phyloP scores from a whole-genome alignment of 2,888 invertebrate genomes.

The Hartigia nigra region DNA sequence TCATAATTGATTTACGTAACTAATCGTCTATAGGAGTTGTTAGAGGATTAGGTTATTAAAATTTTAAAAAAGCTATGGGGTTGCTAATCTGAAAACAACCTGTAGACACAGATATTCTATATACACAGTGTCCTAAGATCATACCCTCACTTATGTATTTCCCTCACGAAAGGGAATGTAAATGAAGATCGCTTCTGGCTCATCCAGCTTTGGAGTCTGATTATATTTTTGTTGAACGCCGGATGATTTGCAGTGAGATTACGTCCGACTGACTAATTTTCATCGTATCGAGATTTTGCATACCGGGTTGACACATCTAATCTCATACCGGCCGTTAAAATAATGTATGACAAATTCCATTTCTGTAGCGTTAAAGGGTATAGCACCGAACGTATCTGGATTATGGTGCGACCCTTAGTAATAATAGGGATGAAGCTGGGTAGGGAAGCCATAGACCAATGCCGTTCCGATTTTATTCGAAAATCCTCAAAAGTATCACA shows the following conservation, averaged over 20 bases:
- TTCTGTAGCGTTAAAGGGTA: constrained; percentile 23
- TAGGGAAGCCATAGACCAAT: constrained; percentile 7
- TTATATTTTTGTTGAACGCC: background rate
- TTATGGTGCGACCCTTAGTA: constrained; percentile 33
- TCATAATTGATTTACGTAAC: too few relatives aligned
- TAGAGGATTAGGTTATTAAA: too few relatives aligned
- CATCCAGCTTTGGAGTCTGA: background rate
- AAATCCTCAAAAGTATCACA: constrained; percentile 49
- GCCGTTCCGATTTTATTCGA: constrained; percentile 47
- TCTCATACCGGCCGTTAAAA: constrained; percentile 12
- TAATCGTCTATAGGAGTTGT: too few relatives aligned
- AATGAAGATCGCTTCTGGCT: background rate
- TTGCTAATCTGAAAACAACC: background rate
- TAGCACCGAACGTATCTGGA: constrained; percentile 38
- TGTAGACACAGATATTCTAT: background rate
- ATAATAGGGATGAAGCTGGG: background rate
- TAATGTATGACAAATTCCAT: constrained; percentile 27
- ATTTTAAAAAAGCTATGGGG: too few relatives aligned
- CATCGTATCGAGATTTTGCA: constrained; percentile 17
- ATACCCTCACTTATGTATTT: background rate
- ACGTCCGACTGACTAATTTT: constrained; percentile 18
- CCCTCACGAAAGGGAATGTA: background rate
- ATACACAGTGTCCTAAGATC: background rate
- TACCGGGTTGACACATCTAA: constrained; percentile 11
- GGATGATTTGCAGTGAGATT: background rate